phyloP scores from a whole-genome alignment of 2,797 vertebrate species.

The Pteropus rufus region DNA sequence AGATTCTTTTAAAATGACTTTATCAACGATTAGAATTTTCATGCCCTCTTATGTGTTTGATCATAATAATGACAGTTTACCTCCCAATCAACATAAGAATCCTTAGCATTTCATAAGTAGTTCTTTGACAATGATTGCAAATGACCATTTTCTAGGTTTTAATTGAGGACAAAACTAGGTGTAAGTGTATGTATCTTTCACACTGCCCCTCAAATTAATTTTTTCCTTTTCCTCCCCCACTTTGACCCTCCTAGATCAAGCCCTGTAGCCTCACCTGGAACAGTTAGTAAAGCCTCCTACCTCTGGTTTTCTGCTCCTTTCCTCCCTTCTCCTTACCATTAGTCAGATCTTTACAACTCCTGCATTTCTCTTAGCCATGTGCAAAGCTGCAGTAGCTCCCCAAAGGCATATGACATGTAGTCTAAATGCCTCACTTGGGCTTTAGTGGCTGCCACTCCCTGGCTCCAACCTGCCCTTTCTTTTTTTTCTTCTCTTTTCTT shows the following conservation, averaged over 20 bases:
- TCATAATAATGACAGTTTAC: conserved; percentile 33
- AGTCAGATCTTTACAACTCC: neutral
- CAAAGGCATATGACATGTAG: neutral
- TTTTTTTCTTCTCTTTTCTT: no score
- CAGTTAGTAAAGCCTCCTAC: neutral
- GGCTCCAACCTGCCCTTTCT: neutral
- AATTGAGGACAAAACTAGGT: conserved; percentile 7
- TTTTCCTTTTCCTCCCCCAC: neutral
- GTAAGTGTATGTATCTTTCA: neutral
- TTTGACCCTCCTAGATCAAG: neutral
- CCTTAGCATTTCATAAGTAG: neutral
- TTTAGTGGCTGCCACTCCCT: neutral
- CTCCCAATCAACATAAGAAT: conserved; percentile 14
- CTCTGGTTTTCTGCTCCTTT: neutral
- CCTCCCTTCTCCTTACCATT: no score
- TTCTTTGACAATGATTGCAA: conserved; percentile 14
- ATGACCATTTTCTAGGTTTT: conserved; percentile 17
- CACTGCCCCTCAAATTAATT: neutral
- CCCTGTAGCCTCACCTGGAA: neutral
- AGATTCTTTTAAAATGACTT: conserved; percentile 61
- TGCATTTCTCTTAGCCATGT: neutral
- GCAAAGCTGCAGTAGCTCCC: neutral
- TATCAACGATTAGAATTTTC: conserved; percentile 48
- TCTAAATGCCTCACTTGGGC: neutral
- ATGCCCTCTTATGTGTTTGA: conserved; percentile 20